Base-by-base conservation (phyloP, 1,140 invertebrate genomes). In the Drosophila sechellia region DNA sequence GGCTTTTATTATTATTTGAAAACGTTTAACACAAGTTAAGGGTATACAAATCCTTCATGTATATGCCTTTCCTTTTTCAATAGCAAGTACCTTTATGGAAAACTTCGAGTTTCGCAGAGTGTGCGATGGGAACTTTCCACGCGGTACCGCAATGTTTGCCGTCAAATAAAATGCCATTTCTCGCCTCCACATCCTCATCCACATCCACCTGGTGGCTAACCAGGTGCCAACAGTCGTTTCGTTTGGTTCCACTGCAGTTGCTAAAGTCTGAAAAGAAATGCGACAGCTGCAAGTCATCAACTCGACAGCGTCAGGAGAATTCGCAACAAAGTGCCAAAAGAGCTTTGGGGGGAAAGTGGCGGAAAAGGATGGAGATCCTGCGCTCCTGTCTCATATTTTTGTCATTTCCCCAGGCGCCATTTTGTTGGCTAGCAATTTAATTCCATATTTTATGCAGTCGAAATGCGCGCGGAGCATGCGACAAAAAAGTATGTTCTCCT, bases 361-460 rank as follows among this genome's bases (percentile, higher is more conserved):
- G 20, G 11, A 31, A 53, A 40, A 42, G 25, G 25, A 56, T 50
- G 35, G n/a, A 11, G 50, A 45, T 46, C 63, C 59, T 60, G 64
- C 64, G 40, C 20, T 70, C 58, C 39, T 76, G 72, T 57, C 60
- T 76, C 72, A 76, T 76, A 76, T 76, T 76, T 76, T 74, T 76
- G 53, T 66, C 72, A 76, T 76, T 76, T 76, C 76, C 72, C 72
- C 72, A 42, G 72, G 53, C 72, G 72, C 72, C 72, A 76, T 75
- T 76, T 66, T 66, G 68, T 71, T 76, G 72, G 72, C 72, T 76
- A 35, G 71, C 72, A 76, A 76, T 76, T 76, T 76, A 76, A 76
- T 76, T 76, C 76, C 71, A 76, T 76, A 76, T 76, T 76, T 76
- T 76, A 76, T 76, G 72, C 72, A 76, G 72, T 76, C 72, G 66